These are phyloP conservation scores for Uromys caudimaculatus DNA, from an alignment of 2,797 vertebrate species.

Conservation along the genomic window DNA sequence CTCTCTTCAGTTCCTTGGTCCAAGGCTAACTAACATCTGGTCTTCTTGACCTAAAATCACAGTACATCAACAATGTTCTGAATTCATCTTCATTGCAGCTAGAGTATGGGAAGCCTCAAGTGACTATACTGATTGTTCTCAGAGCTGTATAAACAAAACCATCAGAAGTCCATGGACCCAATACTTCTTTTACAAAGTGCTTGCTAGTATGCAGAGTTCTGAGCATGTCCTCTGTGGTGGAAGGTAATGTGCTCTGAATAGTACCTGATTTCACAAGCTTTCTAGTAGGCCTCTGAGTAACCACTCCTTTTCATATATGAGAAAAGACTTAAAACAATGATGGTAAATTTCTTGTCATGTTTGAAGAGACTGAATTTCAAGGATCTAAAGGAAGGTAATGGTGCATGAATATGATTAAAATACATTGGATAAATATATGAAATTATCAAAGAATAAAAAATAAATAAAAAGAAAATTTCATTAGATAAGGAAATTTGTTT, in stretches of 20 bases:
- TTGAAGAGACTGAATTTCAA: background rate
- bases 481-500: background rate
- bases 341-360: background rate
- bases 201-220: background rate
- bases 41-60: background rate
- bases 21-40: background rate
- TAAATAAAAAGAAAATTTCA: background rate
- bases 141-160: background rate
- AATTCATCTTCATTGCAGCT: background rate
- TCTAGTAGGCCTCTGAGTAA: background rate
- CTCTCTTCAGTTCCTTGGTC: background rate
- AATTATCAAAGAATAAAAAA: background rate
- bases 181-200: accelerated
- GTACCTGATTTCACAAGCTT: background rate
- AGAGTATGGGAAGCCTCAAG: background rate
- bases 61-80: background rate
- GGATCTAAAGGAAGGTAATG: background rate
- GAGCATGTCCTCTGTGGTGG: too few relatives aligned
- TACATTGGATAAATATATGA: background rate
- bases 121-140: background rate
- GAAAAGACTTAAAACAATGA: background rate
- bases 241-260: too few relatives aligned
- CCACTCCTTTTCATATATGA: background rate
- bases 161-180: background rate
- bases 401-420: background rate